Evolutionary conservation across 2,113 vertebrate species (phyloP).

Genomic region (Chionis minor): DNA sequence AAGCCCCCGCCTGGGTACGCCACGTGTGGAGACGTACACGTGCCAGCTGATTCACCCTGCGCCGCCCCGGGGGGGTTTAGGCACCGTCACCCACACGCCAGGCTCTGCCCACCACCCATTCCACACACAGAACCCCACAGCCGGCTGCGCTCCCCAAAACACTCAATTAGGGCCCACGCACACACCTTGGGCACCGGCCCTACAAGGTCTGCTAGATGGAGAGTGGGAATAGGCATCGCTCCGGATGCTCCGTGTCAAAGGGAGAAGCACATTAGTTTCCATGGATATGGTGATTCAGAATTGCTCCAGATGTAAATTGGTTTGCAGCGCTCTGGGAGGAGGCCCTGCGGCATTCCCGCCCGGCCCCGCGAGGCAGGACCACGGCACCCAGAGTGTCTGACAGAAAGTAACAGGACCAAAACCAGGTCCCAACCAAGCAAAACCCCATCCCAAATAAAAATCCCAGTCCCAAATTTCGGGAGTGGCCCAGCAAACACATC

Average conservation of each 20-base stretch:
- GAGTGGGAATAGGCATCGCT: not conserved
- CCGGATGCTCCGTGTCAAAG: not conserved
- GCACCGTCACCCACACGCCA: fast-evolving
- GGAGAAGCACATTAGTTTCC: not conserved
- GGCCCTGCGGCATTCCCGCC: not conserved
- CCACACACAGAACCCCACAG: not conserved
- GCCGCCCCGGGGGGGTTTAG: fast-evolving
- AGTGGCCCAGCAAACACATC: not conserved
- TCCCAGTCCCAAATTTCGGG: fast-evolving
- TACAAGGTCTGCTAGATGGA: not conserved
- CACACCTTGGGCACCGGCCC: not conserved
- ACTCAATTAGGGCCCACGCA: not conserved
- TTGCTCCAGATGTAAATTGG: not conserved
- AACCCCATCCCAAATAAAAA: not conserved
- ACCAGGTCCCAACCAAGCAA: not conserved
- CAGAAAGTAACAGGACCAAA: not conserved
- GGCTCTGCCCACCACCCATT: too few relatives aligned
- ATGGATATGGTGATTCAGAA: not conserved
- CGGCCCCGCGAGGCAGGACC: not conserved
- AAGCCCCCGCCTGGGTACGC: fast-evolving
- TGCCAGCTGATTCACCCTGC: fast-evolving
- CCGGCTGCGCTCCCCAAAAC: fast-evolving
- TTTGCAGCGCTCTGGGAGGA: fast-evolving
- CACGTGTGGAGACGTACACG: fast-evolving
- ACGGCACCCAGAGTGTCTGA: fast-evolving